A percentile compares a stretch with the other conserved stretches of the same genome.
These are phyloP conservation scores for Melinaea marsaeus DNA, from an alignment of 2,888 invertebrate genomes.

Conservation along the genomic window DNA sequence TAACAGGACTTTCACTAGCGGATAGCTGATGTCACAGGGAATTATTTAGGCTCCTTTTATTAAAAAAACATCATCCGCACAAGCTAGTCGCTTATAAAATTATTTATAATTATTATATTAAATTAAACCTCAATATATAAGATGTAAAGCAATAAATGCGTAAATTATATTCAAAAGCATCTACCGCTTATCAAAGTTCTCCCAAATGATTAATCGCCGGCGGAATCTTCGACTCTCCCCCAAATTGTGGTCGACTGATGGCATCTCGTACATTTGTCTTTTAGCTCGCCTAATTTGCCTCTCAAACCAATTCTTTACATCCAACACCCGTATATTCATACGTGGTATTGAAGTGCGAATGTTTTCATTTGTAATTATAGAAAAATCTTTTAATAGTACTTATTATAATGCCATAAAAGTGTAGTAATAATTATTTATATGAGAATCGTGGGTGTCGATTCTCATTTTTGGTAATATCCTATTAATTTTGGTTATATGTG, in stretches of 20 bases:
- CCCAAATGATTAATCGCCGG: constrained; percentile 63
- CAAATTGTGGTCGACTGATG: constrained; percentile 46
- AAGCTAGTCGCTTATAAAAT: no score
- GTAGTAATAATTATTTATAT: no score
- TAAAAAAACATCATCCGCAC: no score
- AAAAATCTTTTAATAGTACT: no score
- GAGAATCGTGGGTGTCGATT: background rate
- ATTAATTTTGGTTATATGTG: constrained; percentile 46
- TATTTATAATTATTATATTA: no score
- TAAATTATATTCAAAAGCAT: constrained; percentile 1
- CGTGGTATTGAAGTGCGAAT: no score
- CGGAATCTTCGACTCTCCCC: constrained; percentile 55
- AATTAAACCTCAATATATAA: background rate
- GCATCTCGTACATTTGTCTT: constrained; percentile 42
- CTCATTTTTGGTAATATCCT: constrained; percentile 26
- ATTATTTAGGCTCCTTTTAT: no score
- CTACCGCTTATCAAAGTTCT: constrained; percentile 56
- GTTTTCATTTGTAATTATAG: no score
- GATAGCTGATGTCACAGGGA: no score
- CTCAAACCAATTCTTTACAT: constrained; percentile 17
- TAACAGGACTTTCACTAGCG: no score
- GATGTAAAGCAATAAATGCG: background rate
- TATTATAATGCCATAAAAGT: no score
- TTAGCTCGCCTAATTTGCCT: constrained; percentile 36
- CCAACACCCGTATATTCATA: background rate